These are phyloP conservation scores for Drosophila neonasuta DNA, from an alignment of 2,888 invertebrate species.

Conservation along the genomic window DNA sequence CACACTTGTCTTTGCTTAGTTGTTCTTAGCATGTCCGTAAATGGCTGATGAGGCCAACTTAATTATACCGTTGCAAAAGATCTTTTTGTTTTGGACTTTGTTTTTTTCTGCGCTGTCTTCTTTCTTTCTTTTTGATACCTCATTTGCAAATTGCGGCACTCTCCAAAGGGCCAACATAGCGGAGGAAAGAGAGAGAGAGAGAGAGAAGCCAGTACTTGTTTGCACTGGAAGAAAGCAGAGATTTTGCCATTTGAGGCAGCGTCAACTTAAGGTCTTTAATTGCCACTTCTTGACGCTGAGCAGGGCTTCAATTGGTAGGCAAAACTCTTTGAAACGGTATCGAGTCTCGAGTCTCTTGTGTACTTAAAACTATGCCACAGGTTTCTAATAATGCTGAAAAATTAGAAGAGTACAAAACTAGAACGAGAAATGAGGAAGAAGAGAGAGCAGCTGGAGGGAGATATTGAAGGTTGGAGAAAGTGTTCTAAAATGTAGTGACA, in stretches of 20 bases:
- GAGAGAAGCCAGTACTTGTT: constrained; percentile 1
- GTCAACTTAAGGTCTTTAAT: constrained; percentile 64
- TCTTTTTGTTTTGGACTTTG: constrained; percentile 59
- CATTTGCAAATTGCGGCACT: constrained; percentile 73
- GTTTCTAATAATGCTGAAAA: constrained; percentile 3
- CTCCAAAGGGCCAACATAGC: constrained; percentile 50
- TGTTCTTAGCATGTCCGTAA: constrained; percentile 50
- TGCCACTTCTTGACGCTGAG: constrained; percentile 39
- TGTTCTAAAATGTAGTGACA: neutral
- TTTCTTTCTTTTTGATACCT: constrained; percentile 49
- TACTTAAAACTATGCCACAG: constrained; percentile 14
- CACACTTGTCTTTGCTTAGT: constrained; percentile 40
- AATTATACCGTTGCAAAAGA: constrained; percentile 70
- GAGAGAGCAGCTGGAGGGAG: neutral
- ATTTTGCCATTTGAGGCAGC: constrained; percentile 60
- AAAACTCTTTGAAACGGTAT: constrained; percentile 33
- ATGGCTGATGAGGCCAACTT: constrained; percentile 74
- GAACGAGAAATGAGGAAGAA: neutral
- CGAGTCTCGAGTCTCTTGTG: constrained; percentile 9
- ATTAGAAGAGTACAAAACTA: neutral
- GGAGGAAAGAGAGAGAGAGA: neutral
- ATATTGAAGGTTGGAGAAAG: neutral
- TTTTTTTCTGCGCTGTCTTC: neutral
- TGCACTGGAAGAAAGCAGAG: constrained; percentile 24
- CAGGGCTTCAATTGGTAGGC: constrained; percentile 23